Conservation (phyloP, 1,140 invertebrate genomes). For the Papilio polytes region DNA sequence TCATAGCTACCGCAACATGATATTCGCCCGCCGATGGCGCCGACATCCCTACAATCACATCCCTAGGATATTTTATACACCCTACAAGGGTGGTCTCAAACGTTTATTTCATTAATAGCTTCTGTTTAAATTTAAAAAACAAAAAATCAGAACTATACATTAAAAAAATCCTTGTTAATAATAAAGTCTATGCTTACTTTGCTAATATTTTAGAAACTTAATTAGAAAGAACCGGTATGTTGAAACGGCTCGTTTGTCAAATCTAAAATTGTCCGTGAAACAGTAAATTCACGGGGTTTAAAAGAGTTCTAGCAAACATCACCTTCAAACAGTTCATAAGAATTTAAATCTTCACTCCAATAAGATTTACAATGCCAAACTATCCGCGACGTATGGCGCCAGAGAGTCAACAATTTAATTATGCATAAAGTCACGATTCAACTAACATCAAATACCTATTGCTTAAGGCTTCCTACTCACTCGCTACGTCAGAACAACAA, state of each 20-base stretch:
- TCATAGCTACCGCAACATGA: slow-evolving; percentile 68
- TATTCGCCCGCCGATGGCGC: slow-evolving; percentile 54
- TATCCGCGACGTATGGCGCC: slow-evolving; percentile 74
- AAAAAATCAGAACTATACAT: not conserved
- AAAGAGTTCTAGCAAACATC: slow-evolving; percentile 58
- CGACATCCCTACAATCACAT: slow-evolving; percentile 47
- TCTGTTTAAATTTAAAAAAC: slow-evolving; percentile 2
- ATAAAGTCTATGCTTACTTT: not conserved
- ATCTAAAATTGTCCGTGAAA: slow-evolving; percentile 55
- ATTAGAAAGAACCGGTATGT: slow-evolving; percentile 36
- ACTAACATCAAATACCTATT: slow-evolving; percentile 55
- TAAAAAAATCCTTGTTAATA: slow-evolving; percentile 12
- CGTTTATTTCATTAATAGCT: slow-evolving; percentile 27
- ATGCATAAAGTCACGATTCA: slow-evolving; percentile 77
- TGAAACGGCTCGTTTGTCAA: slow-evolving; percentile 33
- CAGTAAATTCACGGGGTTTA: slow-evolving; percentile 52
- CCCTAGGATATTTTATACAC: slow-evolving; percentile 63
- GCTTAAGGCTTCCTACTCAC: not conserved
- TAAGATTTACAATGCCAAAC: slow-evolving; percentile 69
- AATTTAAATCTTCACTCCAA: slow-evolving; percentile 67
- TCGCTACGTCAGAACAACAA: not conserved
- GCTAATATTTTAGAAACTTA: slow-evolving; percentile 9
- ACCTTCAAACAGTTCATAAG: slow-evolving; percentile 65
- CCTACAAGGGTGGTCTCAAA: slow-evolving; percentile 65
- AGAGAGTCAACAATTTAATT: slow-evolving; percentile 75